Evolutionary conservation across 2,113 vertebrate species (phyloP), one percentile per base, ranked within the genome.

Genomic region (Anser cygnoides): DNA sequence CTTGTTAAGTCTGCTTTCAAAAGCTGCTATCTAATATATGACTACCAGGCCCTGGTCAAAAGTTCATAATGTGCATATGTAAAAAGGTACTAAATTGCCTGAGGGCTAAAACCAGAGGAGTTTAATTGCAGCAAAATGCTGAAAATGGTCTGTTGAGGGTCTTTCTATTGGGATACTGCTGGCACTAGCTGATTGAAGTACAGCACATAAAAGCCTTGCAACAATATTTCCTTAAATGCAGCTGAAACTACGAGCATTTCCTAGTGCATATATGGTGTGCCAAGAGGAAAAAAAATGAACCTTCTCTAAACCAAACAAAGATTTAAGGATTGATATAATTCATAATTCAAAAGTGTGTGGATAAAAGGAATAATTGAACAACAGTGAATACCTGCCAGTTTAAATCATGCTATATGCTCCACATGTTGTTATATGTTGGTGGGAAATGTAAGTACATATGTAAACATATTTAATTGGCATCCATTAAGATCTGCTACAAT

Each of bases 61-160:
- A 99, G 99, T 99, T 99, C 98, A 99, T 98, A 98, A 98, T 98
- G 99, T 99, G 99, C 99, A 99, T 99, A 99, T 99, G 99, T 99
- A 99, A 99, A 99, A 99, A 99, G 99, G 99, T 99, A 98, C 97
- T 97, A 97, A 98, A 98, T 98, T 98, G 99, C 99, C 99, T 98
- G 98, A 98, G 99, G 99, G 99, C 98, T 98, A 98, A 99, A 99
- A 98, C 98, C 98, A 98, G 98, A 98, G 99, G 98, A 99, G 98
- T 99, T 99, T 99, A 99, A 99, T 99, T 99, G 99, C 97, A 98
- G 98, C 98, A 99, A 99, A 99, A 99, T 99, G 98, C 98, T 99
- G 98, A 99, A 99, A 99, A 99, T 95, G 97, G 98, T 97, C 97
- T 97, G 97, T 91, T 89, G 98, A 97, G 98, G 98, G 97, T 97